Evolutionary conservation across 2,888 invertebrate genomes (phyloP), one percentile per base, ranked within the genome.

Genomic region (Catocala fraxini): DNA sequence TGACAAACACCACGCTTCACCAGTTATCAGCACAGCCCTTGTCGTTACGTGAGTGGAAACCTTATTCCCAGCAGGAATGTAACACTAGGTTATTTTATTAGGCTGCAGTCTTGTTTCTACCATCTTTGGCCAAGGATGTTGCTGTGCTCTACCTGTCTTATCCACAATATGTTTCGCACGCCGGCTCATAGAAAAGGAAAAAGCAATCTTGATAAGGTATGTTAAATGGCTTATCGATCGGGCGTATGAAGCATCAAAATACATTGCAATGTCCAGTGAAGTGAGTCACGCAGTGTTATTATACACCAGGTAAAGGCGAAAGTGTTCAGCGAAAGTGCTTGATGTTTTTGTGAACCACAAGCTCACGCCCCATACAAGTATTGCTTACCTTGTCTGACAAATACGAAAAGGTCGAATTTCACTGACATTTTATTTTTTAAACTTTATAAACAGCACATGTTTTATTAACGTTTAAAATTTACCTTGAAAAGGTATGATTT

Each of bases 291-390:
- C 63, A 58, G 63, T 65, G 68, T 69, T 77, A 80, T 85, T 86
- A 84, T 79, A 81, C 78, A 81, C 78, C 79, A 77, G 81, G 79
- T 80, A 86, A 90, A 87, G 88, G 87, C 87, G 91, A 92, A 91
- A 92, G 92, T 89, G 80, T 82, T 82, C 76, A 85, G 90, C 87
- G 91, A 92, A 92, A 91, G 92, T 88, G 79, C 71, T 69, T 68
- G 57, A 65, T 66, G 70, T 70, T 69, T 75, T 75, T 79, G 68
- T 73, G 66, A 58, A 39, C 69, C 63, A 25, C 25, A 65, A 77
- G 65, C 57, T 71, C 33, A 58, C 51, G 61, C 41, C 41, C 25
- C 34, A 51, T 39, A 15, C 48, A 35, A 45, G 15, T 39, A 47
- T 9, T 53, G 41, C 56, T 41, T 51, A 46, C 25, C 12, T 25